Base-by-base conservation (phyloP, 2,888 invertebrate species). In the Caenorhabditis doughertyi region DNA sequence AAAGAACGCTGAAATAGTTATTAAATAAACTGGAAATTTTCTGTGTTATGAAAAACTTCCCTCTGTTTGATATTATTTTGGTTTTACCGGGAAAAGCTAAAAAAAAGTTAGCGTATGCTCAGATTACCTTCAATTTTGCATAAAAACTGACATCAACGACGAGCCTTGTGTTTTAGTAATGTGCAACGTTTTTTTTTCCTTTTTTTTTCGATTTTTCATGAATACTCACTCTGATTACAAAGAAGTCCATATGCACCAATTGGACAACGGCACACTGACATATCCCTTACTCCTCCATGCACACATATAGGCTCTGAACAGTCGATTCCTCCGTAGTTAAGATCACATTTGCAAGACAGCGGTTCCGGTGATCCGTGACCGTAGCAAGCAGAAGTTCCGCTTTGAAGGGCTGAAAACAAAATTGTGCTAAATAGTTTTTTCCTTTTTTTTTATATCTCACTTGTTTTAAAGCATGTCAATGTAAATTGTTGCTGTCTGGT, bases 211-310 rank as follows among this genome's bases (percentile, higher is more conserved):
- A n/a, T n/a, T n/a, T n/a, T n/a, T n/a, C n/a, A n/a, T n/a, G n/a
- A 5, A 25, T 2, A 11, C 67, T 53, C 23, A 70, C 72, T 21
- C 0, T 49, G 4, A 39, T 72, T 35, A 29, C 82, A 82, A 3
- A 9, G 47, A n/a, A 49, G 35, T 27, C 82, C 82, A 56, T 58
- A 76, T 29, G 16, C 49, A 21, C 25, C 32, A 9, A 60, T 21
- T 9, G 60, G 53, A 18, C 82, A 82, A 0, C 71, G 67, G 44
- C 82, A 82, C n/a, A 82, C 56, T 16, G 62, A 53, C n/a, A 47
- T 67, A 64, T 73, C 73, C 5, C 62, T 21, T 5, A 64, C 39
- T 18, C 67, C 39, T 25, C 67, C 67, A 29, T 77, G 67, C 0
- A 18, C 39, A 62, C 82, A 82, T 27, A 64, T 21, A 16, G 82